Percentiles rank a stretch among this genome's conserved stretches.
phyloP scores from a whole-genome alignment of 2,888 invertebrate genomes.

The Tribolium freemani region DNA sequence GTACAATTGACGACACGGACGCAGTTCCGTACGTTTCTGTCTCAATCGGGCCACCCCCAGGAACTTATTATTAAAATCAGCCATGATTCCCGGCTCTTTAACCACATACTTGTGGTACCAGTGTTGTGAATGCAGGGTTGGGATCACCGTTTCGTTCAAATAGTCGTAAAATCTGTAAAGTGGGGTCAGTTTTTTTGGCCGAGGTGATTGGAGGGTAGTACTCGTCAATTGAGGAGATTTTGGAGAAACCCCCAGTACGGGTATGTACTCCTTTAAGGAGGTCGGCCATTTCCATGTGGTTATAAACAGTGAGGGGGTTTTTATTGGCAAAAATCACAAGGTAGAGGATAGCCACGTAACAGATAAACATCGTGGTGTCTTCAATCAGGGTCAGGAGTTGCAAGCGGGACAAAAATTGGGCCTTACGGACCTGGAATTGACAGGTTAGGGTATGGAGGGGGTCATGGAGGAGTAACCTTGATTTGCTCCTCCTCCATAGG shows the following conservation, averaged over 20 bases:
- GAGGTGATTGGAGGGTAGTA: neutral
- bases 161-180: slow-evolving; percentile 52
- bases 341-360: slow-evolving; percentile 57
- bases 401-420: neutral
- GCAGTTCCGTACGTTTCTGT: slow-evolving; percentile 47
- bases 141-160: slow-evolving; percentile 49
- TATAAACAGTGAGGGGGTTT: slow-evolving; percentile 48
- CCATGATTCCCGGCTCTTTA: slow-evolving; percentile 56
- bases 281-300: slow-evolving; percentile 49
- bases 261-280: slow-evolving; percentile 3
- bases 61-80: slow-evolving; percentile 58
- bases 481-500: slow-evolving; percentile 14
- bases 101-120: slow-evolving; percentile 58
- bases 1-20: slow-evolving; percentile 29
- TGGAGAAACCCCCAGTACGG: neutral
- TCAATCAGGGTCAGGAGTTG: slow-evolving; percentile 40
- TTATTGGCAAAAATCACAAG: slow-evolving; percentile 53
- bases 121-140: slow-evolving; percentile 51
- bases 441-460: neutral
- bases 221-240: neutral
- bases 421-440: neutral
- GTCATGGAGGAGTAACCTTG: neutral
- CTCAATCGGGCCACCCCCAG: slow-evolving; percentile 56
- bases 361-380: slow-evolving; percentile 55
- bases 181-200: neutral